A percentile compares a stretch with the other conserved stretches of the same genome.
Evolutionary conservation across 2,113 vertebrate genomes (phyloP).

Genomic region (Chaenogobius annularis): DNA sequence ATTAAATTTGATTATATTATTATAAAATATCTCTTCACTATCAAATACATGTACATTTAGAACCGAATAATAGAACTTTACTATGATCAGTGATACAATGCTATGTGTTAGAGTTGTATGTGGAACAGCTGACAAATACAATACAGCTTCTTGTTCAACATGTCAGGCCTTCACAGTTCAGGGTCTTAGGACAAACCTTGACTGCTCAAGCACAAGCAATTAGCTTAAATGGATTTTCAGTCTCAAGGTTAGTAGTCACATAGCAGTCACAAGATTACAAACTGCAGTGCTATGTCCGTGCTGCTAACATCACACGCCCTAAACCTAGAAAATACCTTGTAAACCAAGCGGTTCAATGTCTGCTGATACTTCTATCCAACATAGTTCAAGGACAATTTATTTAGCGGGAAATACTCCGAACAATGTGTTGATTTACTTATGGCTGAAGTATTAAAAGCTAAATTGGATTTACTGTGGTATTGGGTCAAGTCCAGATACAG

Average conservation of each 20-base stretch:
- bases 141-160: conserved; percentile 11
- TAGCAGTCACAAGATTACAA: conserved; percentile 48
- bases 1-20: neutral
- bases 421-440: conserved; percentile 44
- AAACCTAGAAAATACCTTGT: conserved; percentile 30
- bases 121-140: neutral
- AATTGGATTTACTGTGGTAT: conserved; percentile 56
- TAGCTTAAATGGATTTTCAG: conserved; percentile 53
- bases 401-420: conserved; percentile 25
- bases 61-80: neutral
- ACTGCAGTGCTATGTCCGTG: conserved; percentile 25
- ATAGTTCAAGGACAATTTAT: conserved; percentile 32
- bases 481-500: conserved; percentile 43
- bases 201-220: conserved; percentile 23
- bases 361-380: conserved; percentile 24
- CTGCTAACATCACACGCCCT: conserved; percentile 20
- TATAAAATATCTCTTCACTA: neutral
- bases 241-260: conserved; percentile 38
- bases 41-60: neutral
- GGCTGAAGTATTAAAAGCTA: conserved; percentile 34
- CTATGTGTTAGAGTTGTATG: neutral
- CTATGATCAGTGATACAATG: neutral
- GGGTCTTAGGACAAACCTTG: conserved; percentile 15
- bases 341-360: conserved; percentile 16
- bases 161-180: conserved; percentile 13